A percentile compares a stretch with the other conserved stretches of the same genome.
Evolutionary conservation across 2,888 invertebrate genomes (phyloP).

Genomic region (Tipula lateralis): DNA sequence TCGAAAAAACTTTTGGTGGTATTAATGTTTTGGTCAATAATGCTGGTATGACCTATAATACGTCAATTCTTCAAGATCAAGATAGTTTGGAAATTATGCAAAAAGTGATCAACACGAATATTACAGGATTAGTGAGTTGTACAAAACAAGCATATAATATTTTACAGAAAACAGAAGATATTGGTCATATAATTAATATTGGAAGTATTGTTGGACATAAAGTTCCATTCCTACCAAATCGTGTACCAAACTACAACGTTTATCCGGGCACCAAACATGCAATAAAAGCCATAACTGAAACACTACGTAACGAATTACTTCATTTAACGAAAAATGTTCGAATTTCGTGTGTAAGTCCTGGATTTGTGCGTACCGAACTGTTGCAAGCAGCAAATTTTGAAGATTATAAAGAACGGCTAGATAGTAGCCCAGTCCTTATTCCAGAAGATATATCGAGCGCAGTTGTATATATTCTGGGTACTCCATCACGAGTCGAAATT

Average conservation of each 20-base stretch:
- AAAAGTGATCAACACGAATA: slow-evolving; percentile 50
- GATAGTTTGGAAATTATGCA: slow-evolving; percentile 36
- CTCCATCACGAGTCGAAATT: slow-evolving; percentile 39
- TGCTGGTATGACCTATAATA: slow-evolving; percentile 48
- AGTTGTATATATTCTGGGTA: slow-evolving; percentile 43
- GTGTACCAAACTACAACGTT: slow-evolving; percentile 41
- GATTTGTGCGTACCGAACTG: slow-evolving; percentile 39
- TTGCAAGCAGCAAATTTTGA: slow-evolving; percentile 35
- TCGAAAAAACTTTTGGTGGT: slow-evolving; percentile 52
- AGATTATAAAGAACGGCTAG: slow-evolving; percentile 20
- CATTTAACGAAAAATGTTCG: slow-evolving; percentile 44
- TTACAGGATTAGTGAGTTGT: slow-evolving; percentile 50
- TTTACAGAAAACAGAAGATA: slow-evolving; percentile 49
- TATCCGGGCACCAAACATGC: slow-evolving; percentile 45
- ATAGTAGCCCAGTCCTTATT: slow-evolving; percentile 38
- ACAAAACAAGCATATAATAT: slow-evolving; percentile 51
- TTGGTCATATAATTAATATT: slow-evolving; percentile 52
- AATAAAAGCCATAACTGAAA: slow-evolving; percentile 44
- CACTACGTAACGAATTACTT: slow-evolving; percentile 44
- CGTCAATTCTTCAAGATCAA: not conserved
- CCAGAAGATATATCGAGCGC: slow-evolving; percentile 47
- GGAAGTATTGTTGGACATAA: slow-evolving; percentile 47
- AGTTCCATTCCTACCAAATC: slow-evolving; percentile 36
- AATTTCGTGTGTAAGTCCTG: slow-evolving; percentile 44
- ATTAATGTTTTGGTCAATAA: slow-evolving; percentile 58